phyloP scores from a whole-genome alignment of 2,888 invertebrate species.

The Phorcus lineatus region DNA sequence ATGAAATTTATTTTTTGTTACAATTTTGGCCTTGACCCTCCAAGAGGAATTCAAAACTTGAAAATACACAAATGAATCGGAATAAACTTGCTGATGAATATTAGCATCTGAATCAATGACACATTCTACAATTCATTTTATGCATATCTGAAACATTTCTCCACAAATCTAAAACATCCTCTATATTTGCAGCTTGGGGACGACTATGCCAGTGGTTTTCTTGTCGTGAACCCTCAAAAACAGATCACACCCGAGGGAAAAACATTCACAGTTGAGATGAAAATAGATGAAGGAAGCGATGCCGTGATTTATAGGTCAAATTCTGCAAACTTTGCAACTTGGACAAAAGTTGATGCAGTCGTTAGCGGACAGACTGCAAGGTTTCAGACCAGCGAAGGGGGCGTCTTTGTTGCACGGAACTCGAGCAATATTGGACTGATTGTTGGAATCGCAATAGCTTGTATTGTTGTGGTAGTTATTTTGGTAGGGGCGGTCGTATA shows the following conservation, averaged over 20 bases:
- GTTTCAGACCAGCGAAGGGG: slow-evolving; percentile 59
- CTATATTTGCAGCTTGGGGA: slow-evolving; percentile 58
- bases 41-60: too few relatives aligned
- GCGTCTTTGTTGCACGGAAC: slow-evolving; percentile 66
- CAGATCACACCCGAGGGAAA: slow-evolving; percentile 48
- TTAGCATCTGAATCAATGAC: too few relatives aligned
- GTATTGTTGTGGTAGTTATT: slow-evolving; percentile 55
- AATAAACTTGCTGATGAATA: too few relatives aligned
- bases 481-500: slow-evolving; percentile 59
- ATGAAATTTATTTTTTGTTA: too few relatives aligned
- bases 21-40: too few relatives aligned
- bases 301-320: slow-evolving; percentile 58
- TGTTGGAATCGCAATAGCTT: slow-evolving; percentile 60
- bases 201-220: slow-evolving; percentile 66
- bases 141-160: too few relatives aligned
- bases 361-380: slow-evolving; percentile 55
- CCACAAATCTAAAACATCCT: not conserved
- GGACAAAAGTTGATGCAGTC: slow-evolving; percentile 61
- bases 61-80: too few relatives aligned
- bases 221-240: slow-evolving; percentile 61
- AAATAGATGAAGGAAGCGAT: slow-evolving; percentile 47
- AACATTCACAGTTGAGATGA: slow-evolving; percentile 49
- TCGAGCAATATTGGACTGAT: slow-evolving; percentile 58
- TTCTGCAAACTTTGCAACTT: slow-evolving; percentile 51
- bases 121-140: too few relatives aligned